A percentile compares a stretch with the other conserved stretches of the same genome.
Conservation (phyloP, 2,113 vertebrate genomes). For the Myxocyprinus asiaticus region DNA sequence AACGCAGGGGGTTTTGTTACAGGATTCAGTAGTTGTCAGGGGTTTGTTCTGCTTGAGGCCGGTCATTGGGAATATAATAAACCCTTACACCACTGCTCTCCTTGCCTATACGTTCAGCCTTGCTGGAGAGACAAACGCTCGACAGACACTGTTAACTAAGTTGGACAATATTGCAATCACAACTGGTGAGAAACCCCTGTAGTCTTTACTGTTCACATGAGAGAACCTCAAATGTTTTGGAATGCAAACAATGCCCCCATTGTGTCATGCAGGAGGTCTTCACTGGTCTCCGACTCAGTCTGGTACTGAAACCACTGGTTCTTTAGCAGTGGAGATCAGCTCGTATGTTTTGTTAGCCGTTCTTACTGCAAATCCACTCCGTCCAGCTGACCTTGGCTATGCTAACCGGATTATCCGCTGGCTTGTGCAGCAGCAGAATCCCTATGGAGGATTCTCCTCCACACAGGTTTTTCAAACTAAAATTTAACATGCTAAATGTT, state of each 20-base stretch:
- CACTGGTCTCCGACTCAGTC: conserved; percentile 51
- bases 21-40: conserved; percentile 68
- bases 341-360: conserved; percentile 67
- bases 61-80: conserved; percentile 55
- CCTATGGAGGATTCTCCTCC: conserved; percentile 76
- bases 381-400: conserved; percentile 7
- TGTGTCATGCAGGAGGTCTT: conserved; percentile 7
- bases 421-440: conserved; percentile 75
- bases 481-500: too few species aligned
- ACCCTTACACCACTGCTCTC: conserved; percentile 79
- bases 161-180: conserved; percentile 49
- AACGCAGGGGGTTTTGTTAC: conserved; percentile 3
- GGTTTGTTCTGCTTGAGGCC: conserved; percentile 75
- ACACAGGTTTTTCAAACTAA: conserved; percentile 69
- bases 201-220: too few species aligned
- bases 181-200: conserved; percentile 49
- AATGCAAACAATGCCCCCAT: not conserved
- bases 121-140: conserved; percentile 71
- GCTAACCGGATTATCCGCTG: conserved; percentile 55
- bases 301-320: conserved; percentile 38
- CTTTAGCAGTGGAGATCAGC: conserved; percentile 70
- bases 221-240: not conserved
- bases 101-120: conserved; percentile 84
- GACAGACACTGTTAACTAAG: conserved; percentile 58
- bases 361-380: conserved; percentile 46